Conservation (phyloP, 1,140 invertebrate genomes). For the Anadara kagoshimensis region DNA sequence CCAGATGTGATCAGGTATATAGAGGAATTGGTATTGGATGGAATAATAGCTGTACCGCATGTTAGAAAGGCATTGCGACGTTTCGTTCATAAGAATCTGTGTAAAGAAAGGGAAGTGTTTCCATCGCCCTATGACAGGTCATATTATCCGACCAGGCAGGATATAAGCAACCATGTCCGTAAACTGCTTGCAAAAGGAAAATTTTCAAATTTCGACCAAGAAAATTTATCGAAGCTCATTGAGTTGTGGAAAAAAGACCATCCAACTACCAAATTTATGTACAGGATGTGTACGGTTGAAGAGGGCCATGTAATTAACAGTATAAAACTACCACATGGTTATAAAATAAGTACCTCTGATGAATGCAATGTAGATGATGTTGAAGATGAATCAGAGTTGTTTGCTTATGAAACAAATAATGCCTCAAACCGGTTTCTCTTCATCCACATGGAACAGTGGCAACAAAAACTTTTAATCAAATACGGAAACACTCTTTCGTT, state of each 20-base stretch:
- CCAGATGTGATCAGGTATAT: background rate
- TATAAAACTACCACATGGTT: no score
- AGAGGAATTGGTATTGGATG: conserved; percentile 3
- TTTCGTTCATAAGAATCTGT: conserved; percentile 13
- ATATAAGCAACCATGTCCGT: conserved; percentile 18
- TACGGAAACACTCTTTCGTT: conserved; percentile 2
- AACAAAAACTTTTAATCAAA: conserved; percentile 22
- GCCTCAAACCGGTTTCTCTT: no score
- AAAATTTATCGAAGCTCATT: conserved; percentile 13
- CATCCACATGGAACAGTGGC: conserved; percentile 31
- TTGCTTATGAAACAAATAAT: no score
- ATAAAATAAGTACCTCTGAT: no score
- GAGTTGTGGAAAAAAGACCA: conserved; percentile 9
- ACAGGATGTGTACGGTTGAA: background rate
- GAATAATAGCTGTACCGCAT: conserved; percentile 12
- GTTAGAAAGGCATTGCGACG: conserved; percentile 8
- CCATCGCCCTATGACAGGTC: conserved; percentile 1
- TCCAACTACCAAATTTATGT: background rate
- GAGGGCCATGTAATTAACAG: no score
- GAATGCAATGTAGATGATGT: no score
- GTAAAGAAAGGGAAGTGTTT: background rate
- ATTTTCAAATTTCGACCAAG: conserved; percentile 10
- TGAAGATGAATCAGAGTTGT: no score
- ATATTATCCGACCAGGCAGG: conserved; percentile 13
- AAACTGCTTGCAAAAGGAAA: background rate